Evolutionary conservation across 2,888 invertebrate species (phyloP), one percentile per base, ranked within the genome.

Genomic region (Scaeva pyrastri): DNA sequence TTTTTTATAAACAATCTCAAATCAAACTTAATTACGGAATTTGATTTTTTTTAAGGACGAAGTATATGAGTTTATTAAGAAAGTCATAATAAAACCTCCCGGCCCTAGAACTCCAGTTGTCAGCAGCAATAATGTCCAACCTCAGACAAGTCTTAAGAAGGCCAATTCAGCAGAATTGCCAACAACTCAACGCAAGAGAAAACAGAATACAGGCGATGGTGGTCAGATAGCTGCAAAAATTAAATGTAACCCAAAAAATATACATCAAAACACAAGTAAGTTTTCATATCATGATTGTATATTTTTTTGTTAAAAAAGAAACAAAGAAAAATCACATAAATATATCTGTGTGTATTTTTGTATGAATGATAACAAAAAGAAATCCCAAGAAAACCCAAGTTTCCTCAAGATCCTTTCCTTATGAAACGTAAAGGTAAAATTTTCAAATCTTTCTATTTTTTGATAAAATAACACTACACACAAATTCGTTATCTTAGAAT

Each of bases 11-110:
- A 36, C 0, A n/a, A n/a, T 31, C 31, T 31, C 14, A 39, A 12
- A 10, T 36, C 3, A 74, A 43, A 31, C n/a, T 43, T 1, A 31
- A 48, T 16, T 45, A 31, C 2, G 31, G 31, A 31, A 31, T 31
- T 31, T 5, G 7, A 52, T 21, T 39, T 6, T 0, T 50, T 74
- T 56, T 0, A 71, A 94, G 94, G 95, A 95, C 89, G 95, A 95
- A 90, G 93, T 95, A 6, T 94, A 94, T 1, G 95, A 95, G 88
- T 95, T 95, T 89, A 92, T 95, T 0, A 94, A 94, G 77, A 94
- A 93, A 64, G 93, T 95, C 19, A 91, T 95, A 55, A 94, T 94
- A 0, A 94, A 94, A 91, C 95, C 95, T 0, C 93, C 95, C 0
- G 93, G 92, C 1, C 92, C 93, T 0, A 89, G 92, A 11, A 89